Percentiles rank a stretch among this genome's conserved stretches.
phyloP scores from a whole-genome alignment of 2,888 invertebrate genomes.

The Hyposoter didymator region DNA sequence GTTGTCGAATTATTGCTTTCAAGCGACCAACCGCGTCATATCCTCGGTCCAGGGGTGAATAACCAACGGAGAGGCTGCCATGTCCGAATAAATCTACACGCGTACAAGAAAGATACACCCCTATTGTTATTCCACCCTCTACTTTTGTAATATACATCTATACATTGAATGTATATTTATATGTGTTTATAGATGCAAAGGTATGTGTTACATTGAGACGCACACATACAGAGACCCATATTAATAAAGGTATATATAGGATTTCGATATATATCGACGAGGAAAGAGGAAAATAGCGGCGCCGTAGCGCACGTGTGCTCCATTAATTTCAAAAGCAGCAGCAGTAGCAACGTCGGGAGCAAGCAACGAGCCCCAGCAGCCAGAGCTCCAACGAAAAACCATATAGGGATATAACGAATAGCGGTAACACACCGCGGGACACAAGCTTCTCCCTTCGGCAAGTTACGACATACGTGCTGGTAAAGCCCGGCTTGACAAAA shows the following conservation, averaged over 20 bases:
- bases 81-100: neutral
- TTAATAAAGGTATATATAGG: constrained; percentile 6
- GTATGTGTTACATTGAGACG: no score
- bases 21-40: neutral
- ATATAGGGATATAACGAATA: constrained; percentile 53
- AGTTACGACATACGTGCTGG: constrained; percentile 35
- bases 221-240: constrained; percentile 2
- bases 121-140: constrained; percentile 45
- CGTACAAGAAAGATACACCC: constrained; percentile 5
- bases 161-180: neutral
- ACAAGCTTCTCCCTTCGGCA: constrained; percentile 21
- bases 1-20: neutral
- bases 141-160: constrained; percentile 36
- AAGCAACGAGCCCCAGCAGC: constrained; percentile 45
- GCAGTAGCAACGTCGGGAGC: constrained; percentile 52
- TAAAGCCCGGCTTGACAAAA: neutral
- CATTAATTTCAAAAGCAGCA: constrained; percentile 75
- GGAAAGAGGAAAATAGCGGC: constrained; percentile 62
- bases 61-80: constrained; percentile 1
- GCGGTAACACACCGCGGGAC: constrained; percentile 40
- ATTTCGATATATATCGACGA: constrained; percentile 67
- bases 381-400: constrained; percentile 59
- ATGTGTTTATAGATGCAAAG: neutral
- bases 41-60: constrained; percentile 6
- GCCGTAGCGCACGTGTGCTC: constrained; percentile 78